phyloP scores from a whole-genome alignment of 1,140 invertebrate species.

The Nasonia vitripennis region DNA sequence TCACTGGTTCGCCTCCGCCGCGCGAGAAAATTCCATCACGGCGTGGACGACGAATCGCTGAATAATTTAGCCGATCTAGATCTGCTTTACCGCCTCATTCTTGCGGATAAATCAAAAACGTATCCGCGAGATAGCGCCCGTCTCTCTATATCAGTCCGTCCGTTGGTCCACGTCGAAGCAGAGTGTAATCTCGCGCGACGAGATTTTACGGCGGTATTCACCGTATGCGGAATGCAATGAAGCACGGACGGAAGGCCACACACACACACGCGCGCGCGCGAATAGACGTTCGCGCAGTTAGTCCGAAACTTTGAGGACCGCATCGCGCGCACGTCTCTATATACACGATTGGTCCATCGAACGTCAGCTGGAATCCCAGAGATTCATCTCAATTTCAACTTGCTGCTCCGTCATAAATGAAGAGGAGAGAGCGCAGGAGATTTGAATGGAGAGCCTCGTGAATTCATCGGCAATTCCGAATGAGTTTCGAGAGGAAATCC shows the following conservation, averaged over 20 bases:
- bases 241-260: not conserved
- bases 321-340: not conserved
- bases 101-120: not conserved
- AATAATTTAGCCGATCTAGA: not conserved
- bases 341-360: not conserved
- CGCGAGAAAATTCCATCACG: too few relatives aligned
- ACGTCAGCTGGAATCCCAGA: not conserved
- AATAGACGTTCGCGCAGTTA: not conserved
- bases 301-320: not conserved
- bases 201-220: slow-evolving; percentile 1
- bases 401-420: not conserved
- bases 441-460: too few relatives aligned
- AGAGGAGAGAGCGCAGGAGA: not conserved
- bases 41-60: not conserved
- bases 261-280: not conserved
- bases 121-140: not conserved
- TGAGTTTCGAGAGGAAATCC: not conserved
- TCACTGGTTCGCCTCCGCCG: too few relatives aligned
- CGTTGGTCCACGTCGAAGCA: not conserved
- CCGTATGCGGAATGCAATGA: not conserved
- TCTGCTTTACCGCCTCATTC: not conserved
- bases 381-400: slow-evolving; percentile 14
- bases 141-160: not conserved
- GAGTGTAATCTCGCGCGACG: not conserved
- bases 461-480: not conserved